Base-by-base conservation (phyloP, 1,140 invertebrate genomes). In the Calosoma granatense region DNA sequence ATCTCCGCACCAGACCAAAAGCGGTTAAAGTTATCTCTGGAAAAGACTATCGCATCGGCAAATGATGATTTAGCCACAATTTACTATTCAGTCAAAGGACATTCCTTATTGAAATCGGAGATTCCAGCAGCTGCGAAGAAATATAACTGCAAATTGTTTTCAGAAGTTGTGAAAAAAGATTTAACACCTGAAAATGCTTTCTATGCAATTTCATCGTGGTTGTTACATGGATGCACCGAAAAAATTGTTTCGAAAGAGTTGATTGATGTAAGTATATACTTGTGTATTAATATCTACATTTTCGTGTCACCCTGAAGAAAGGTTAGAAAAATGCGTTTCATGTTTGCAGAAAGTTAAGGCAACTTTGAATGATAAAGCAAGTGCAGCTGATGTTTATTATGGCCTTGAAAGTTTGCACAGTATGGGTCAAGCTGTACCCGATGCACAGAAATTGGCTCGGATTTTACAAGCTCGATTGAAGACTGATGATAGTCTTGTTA, bases 401-500 rank as follows among this genome's bases (percentile, higher is more conserved):
- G 67, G 66, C n/a, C 51, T 63, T 22, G 67, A 69, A 61, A 59
- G 64, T 20, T 59, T 70, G 20, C 59, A 58, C 51, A 56, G 61
- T 17, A 20, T 70, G 2, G 62, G 62, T 15, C 60, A 65, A 55
- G 39, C 57, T 51, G 61, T 71, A 26, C 59, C 63, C 19, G 66
- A 66, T 53, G 54, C 60, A 36, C 51, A 55, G 2, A 72, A 72
- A 64, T 53, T 70, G 6, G 61, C 63, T 9, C 60, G 67, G 56
- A 55, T 63, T 4, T 54, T 69, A 51, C 66, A 71, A 47, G 53
- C 63, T 9, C 60, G 58, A 56, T 56, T 71, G 14, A 71, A 71
- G 59, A 59, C 64, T 58, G 70, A 71, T 60, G 68, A 71, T 56
- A 66, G 58, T 57, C 53, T 72, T 2, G 6, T 30, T 2, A 30